Base-by-base conservation (phyloP, 2,797 vertebrate species). In the Acrocephalus scirpaceus region DNA sequence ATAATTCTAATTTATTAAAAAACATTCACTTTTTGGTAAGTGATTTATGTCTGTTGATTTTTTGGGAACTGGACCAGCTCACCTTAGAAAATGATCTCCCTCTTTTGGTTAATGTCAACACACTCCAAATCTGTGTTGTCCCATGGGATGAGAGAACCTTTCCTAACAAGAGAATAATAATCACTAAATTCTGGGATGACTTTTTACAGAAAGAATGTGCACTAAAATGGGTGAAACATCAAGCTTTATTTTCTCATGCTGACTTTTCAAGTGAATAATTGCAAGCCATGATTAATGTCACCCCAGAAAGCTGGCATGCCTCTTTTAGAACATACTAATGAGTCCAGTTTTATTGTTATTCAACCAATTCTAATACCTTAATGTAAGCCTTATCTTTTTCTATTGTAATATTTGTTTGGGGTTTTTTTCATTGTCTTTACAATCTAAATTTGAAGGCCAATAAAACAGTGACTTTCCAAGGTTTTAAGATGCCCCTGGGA, bases 191-290 rank as follows among this genome's bases (percentile, higher is more conserved):
- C 77, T 85, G 56, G 36, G 81, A 66, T 50, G 80, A 84, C 76
- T 93, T 95, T 90, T 89, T 72, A 67, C 40, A 64, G 44, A 86
- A 92, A 79, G 80, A 90, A 87, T 67, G 88, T 82, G 60, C 27
- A 76, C 60, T 88, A 76, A 94, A 93, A 93, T 61, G 90, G 74
- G 45, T 93, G 92, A 71, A 96, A 74, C 71, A 72, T 38, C 67
- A n/a, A 62, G 88, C 58, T 95, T 88, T 34, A 23, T 90, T 96
- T 91, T 93, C 83, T 79, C 92, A 56, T 91, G 80, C 91, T 94
- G 96, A 87, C 89, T 95, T 93, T 91, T 90, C 77, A 79, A 92
- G 82, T 77, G 93, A 95, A 62, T 93, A 95, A 94, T 93, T 96
- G 90, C 82, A 88, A 92, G 51, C 76, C 70, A 47, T 84, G 93